phyloP scores from a whole-genome alignment of 2,797 vertebrate species.

The Ctenosaura bakeri region DNA sequence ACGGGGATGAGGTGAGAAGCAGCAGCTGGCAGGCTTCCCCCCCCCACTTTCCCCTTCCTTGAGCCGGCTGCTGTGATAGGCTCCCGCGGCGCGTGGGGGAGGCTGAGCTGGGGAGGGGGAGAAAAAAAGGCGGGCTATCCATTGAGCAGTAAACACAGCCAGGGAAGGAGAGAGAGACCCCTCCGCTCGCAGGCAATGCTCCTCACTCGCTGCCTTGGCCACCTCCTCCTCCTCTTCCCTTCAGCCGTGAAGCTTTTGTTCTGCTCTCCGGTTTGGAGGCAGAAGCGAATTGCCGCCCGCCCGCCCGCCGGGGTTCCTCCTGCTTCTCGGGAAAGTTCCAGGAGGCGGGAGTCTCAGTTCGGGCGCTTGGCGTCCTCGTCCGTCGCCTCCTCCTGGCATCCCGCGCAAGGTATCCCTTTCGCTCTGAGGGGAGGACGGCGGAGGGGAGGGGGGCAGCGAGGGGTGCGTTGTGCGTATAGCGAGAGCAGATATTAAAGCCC shows the following conservation, averaged over 20 bases:
- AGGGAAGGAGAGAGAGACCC: slow-evolving; percentile 20
- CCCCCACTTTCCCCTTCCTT: neutral
- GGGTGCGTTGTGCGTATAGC: too few relatives aligned
- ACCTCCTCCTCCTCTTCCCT: slow-evolving; percentile 2
- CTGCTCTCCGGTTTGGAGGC: slow-evolving; percentile 41
- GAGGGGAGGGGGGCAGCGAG: neutral
- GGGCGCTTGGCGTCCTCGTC: too few relatives aligned
- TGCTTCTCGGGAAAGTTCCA: neutral
- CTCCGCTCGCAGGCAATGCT: slow-evolving; percentile 57
- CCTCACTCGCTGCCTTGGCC: slow-evolving; percentile 50
- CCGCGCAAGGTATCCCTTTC: neutral
- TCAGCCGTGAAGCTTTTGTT: slow-evolving; percentile 60
- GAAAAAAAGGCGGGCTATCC: neutral
- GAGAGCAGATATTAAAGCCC: too few relatives aligned
- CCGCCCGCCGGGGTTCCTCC: neutral
- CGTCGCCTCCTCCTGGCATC: too few relatives aligned
- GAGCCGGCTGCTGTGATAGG: neutral
- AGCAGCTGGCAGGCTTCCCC: slow-evolving; percentile 15
- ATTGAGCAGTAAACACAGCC: neutral
- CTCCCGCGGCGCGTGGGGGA: neutral
- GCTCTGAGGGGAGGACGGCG: slow-evolving; percentile 70
- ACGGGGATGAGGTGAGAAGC: too few relatives aligned
- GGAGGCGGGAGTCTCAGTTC: slow-evolving; percentile 25
- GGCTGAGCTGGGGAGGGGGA: neutral
- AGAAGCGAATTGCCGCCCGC: neutral